These are phyloP conservation scores for Hydrolagus colliei DNA, from an alignment of 2,797 vertebrate species.

Conservation along the genomic window DNA sequence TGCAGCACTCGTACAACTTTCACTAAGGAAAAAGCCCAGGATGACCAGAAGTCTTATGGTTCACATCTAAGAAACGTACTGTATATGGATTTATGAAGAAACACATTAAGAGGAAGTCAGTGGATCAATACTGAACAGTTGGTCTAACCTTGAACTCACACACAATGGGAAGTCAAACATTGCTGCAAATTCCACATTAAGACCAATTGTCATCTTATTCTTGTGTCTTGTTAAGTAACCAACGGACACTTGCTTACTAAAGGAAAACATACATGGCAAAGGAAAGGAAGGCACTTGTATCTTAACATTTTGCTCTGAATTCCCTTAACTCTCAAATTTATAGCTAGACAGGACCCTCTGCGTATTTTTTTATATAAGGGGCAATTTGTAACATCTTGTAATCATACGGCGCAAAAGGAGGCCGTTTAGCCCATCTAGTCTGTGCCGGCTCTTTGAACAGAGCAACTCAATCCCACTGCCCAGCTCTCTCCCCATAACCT, in stretches of 20 bases:
- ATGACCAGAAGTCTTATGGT: neutral
- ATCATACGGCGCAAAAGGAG: no score
- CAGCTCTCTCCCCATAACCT: no score
- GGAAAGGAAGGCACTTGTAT: no score
- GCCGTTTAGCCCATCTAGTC: no score
- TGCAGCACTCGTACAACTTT: slow-evolving; percentile 3
- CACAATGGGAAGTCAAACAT: neutral
- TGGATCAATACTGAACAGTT: neutral
- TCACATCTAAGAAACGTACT: neutral
- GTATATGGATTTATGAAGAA: neutral
- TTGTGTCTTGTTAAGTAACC: no score
- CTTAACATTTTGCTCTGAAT: no score
- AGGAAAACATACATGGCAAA: neutral
- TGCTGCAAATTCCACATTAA: neutral
- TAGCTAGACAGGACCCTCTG: no score
- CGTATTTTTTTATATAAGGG: no score
- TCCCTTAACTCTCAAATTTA: no score
- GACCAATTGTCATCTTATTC: neutral
- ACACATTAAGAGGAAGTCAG: neutral
- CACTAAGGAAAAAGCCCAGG: neutral
- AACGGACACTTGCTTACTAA: neutral
- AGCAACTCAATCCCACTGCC: no score
- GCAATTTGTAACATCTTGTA: no score
- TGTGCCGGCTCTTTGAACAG: no score
- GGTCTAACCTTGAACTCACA: neutral